These are phyloP conservation scores for Upupa epops DNA, from an alignment of 2,113 vertebrate species.

Conservation along the genomic window DNA sequence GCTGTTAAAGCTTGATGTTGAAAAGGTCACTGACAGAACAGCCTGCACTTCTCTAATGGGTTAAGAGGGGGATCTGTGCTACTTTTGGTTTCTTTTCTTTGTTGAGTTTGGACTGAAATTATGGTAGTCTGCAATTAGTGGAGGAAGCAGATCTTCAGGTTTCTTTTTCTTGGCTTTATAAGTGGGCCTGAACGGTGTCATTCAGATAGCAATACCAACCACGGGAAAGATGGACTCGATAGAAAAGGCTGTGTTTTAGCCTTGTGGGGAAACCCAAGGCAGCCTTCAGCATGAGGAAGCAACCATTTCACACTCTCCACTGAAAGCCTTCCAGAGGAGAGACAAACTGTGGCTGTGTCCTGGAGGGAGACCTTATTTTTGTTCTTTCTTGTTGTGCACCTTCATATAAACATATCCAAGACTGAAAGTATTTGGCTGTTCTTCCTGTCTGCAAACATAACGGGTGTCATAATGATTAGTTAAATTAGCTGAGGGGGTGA, in stretches of 20 bases:
- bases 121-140: not conserved
- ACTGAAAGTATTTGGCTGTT: constrained; percentile 55
- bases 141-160: constrained; percentile 13
- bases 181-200: not conserved
- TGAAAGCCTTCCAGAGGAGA: constrained; percentile 4
- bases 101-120: not conserved
- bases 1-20: not conserved
- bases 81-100: not conserved
- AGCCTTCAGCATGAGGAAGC: not conserved
- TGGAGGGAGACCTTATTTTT: constrained; percentile 43
- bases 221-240: not conserved
- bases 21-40: not conserved
- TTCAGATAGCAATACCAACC: not conserved
- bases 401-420: constrained; percentile 44
- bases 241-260: not conserved
- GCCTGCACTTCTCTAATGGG: not conserved
- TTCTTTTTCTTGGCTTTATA: constrained; percentile 19
- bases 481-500: constrained; percentile 61
- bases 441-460: constrained; percentile 47
- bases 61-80: not conserved
- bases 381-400: constrained; percentile 56
- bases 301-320: not conserved
- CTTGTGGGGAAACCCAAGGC: not conserved
- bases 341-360: constrained; percentile 13
- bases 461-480: constrained; percentile 44